phyloP scores from a whole-genome alignment of 2,113 vertebrate genomes.

The Phycodurus eques region DNA sequence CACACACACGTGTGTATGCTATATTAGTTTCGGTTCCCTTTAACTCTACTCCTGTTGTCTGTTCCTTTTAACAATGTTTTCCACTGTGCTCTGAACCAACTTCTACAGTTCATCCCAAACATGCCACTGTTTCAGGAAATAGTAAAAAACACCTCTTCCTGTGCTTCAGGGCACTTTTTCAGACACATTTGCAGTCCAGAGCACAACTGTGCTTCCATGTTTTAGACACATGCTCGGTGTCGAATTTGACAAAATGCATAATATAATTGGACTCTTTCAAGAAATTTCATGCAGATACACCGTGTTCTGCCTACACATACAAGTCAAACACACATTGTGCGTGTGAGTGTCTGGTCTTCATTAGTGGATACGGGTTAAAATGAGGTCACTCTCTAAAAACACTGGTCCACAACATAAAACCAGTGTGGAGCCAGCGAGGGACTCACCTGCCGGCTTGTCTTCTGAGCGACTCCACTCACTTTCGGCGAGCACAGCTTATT shows the following conservation, averaged over 20 bases:
- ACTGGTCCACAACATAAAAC: conserved; percentile 14
- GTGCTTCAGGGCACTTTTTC: not conserved
- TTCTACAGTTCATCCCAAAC: not conserved
- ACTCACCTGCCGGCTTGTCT: conserved; percentile 27
- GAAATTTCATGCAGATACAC: not conserved
- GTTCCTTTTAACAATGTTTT: not conserved
- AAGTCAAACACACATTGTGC: not conserved
- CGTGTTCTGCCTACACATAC: not conserved
- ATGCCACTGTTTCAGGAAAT: conserved; percentile 4
- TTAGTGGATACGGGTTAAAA: conserved; percentile 37
- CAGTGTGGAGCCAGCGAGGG: conserved; percentile 10
- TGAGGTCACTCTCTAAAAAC: conserved; percentile 37
- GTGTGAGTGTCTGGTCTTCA: conserved; percentile 44
- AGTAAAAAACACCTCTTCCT: conserved; percentile 2
- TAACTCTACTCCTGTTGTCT: not conserved
- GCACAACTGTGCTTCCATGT: not conserved
- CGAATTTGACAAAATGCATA: not conserved
- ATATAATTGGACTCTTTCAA: not conserved
- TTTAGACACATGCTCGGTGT: not conserved
- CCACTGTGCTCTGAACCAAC: not conserved
- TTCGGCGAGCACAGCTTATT: not conserved
- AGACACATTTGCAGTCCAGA: not conserved
- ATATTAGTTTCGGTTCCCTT: no score
- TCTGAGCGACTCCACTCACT: conserved; percentile 7
- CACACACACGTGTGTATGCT: no score